Conservation (phyloP, 2,113 vertebrate species). For the Zosterops lateralis region DNA sequence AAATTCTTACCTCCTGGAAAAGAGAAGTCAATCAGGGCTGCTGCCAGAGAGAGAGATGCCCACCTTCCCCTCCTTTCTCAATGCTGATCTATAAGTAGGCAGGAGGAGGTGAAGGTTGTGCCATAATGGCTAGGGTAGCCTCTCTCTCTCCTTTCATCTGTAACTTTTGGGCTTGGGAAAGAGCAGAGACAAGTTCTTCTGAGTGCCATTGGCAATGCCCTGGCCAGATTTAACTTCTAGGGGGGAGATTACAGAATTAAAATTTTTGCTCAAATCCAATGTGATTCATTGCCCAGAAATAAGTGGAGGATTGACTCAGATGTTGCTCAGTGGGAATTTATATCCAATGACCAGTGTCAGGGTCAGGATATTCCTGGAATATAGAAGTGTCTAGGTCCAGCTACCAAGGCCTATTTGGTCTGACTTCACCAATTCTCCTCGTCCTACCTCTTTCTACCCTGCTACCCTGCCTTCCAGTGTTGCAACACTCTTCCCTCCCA, state of each 20-base stretch:
- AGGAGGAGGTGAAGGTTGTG: not conserved
- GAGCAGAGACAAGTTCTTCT: not conserved
- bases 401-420: not conserved
- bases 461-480: not conserved
- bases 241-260: not conserved
- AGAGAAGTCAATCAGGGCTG: not conserved
- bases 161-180: not conserved
- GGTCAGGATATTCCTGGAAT: not conserved
- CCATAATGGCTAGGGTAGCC: not conserved
- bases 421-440: not conserved
- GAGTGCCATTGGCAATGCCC: accelerated
- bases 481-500: not conserved
- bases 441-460: not conserved
- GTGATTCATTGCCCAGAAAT: not conserved
- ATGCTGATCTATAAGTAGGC: not conserved
- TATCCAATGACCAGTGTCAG: not conserved
- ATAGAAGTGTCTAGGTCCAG: not conserved
- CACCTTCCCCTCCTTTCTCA: not conserved
- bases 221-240: not conserved
- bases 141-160: not conserved
- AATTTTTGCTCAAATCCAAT: not conserved
- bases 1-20: not conserved
- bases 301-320: not conserved
- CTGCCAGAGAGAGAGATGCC: not conserved
- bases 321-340: not conserved